Evolutionary conservation across 2,797 vertebrate genomes (phyloP).

Genomic region (Champsocephalus gunnari): DNA sequence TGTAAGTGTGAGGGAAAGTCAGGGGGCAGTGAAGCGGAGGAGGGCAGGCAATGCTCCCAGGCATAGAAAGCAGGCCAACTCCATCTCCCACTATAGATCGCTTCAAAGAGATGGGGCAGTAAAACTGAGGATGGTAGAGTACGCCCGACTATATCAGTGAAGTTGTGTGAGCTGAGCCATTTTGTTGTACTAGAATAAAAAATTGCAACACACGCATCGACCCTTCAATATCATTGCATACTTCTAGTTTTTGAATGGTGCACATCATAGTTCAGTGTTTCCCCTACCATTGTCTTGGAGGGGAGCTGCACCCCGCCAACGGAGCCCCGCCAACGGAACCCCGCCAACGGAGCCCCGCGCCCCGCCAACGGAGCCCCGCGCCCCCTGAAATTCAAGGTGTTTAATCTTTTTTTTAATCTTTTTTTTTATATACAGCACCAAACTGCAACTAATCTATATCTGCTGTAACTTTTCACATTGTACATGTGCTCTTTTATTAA

Average conservation of each 20-base stretch:
- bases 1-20: slow-evolving; percentile 69
- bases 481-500: too few species aligned
- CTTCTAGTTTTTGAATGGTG: not conserved
- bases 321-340: too few species aligned
- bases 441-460: too few species aligned
- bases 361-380: too few species aligned
- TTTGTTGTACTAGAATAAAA: slow-evolving; percentile 23
- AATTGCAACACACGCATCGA: not conserved
- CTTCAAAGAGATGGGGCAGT: slow-evolving; percentile 57
- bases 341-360: too few species aligned
- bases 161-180: slow-evolving; percentile 42
- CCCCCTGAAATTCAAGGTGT: too few species aligned
- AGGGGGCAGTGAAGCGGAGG: slow-evolving; percentile 76
- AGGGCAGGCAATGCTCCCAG: slow-evolving; percentile 80
- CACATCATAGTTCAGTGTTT: not conserved
- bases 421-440: too few species aligned
- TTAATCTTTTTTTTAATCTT: too few species aligned
- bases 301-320: too few species aligned
- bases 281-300: too few species aligned
- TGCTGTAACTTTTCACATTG: too few species aligned
- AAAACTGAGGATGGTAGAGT: slow-evolving; percentile 35
- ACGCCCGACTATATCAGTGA: slow-evolving; percentile 34
- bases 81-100: slow-evolving; percentile 67
- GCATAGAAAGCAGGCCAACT: slow-evolving; percentile 82
- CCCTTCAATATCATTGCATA: not conserved